phyloP scores from a whole-genome alignment of 2,797 vertebrate genomes.

The Sebastes itinus region DNA sequence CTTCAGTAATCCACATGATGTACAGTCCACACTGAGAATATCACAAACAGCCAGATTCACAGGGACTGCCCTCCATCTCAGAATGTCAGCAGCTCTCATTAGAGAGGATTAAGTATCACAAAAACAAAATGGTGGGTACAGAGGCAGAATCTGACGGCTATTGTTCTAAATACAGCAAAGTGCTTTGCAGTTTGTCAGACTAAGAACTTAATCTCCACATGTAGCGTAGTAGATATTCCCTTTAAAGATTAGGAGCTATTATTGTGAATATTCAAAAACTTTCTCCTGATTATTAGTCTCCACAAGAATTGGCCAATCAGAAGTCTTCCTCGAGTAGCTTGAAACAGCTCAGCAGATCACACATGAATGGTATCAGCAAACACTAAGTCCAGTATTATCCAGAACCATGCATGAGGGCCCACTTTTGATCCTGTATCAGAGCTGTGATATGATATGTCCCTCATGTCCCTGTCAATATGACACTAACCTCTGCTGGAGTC shows the following conservation, averaged over 20 bases:
- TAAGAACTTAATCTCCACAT: background rate
- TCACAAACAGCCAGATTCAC: background rate
- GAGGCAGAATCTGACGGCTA: background rate
- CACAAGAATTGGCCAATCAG: background rate
- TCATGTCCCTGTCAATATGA: constrained; percentile 11
- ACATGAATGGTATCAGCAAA: constrained; percentile 22
- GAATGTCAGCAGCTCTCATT: background rate
- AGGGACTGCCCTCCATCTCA: background rate
- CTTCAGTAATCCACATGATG: background rate
- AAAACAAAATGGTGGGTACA: background rate
- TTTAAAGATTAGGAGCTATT: background rate
- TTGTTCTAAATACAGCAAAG: background rate
- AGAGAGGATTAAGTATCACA: background rate
- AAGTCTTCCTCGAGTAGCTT: background rate
- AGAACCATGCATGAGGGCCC: background rate
- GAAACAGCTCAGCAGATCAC: constrained; percentile 22
- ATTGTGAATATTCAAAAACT: background rate
- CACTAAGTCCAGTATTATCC: background rate
- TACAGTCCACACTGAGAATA: background rate
- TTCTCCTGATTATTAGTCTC: constrained; percentile 3
- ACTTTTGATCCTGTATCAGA: background rate
- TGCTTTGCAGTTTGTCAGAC: constrained; percentile 2
- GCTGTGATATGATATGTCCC: background rate
- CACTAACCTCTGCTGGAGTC: constrained; percentile 4
- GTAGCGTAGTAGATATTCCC: background rate